Evolutionary conservation across 2,888 invertebrate species (phyloP).

Genomic region (Eugnorisma glareosa): DNA sequence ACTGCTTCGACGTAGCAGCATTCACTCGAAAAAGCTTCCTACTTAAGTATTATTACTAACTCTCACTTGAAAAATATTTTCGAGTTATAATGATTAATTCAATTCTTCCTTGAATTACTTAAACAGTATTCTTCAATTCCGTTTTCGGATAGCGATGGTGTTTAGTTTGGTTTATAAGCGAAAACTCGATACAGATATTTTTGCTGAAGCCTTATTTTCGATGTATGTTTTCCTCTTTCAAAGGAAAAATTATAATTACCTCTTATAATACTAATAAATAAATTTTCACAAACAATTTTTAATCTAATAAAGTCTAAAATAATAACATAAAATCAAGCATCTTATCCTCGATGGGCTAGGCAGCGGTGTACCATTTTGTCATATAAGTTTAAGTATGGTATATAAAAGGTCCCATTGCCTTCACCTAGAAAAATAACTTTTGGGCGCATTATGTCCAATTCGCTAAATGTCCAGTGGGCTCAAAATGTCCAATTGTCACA

Average conservation of each 20-base stretch:
- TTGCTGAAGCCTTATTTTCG: constrained; percentile 6
- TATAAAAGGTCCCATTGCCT: neutral
- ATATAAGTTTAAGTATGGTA: neutral
- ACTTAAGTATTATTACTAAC: constrained; percentile 77
- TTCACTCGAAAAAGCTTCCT: constrained; percentile 82
- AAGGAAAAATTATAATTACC: neutral
- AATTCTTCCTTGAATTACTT: constrained; percentile 3
- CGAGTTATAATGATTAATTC: constrained; percentile 52
- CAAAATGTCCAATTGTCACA: too few species aligned
- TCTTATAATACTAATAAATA: neutral
- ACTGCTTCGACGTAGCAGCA: constrained; percentile 79
- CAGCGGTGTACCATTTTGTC: neutral
- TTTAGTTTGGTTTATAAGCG: neutral
- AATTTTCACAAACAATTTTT: neutral
- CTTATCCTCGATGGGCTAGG: neutral
- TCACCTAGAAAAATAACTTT: neutral
- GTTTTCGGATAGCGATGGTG: neutral
- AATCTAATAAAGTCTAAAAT: neutral
- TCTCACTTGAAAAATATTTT: constrained; percentile 70
- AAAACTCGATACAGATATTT: neutral
- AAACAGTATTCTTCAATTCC: neutral
- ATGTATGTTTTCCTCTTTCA: neutral
- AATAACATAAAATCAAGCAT: neutral
- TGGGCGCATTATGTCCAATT: too few species aligned
- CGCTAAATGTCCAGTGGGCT: too few species aligned